Evolutionary conservation across 2,113 vertebrate genomes (phyloP), one percentile per base, ranked within the genome.

Genomic region (Apteryx owenii): DNA sequence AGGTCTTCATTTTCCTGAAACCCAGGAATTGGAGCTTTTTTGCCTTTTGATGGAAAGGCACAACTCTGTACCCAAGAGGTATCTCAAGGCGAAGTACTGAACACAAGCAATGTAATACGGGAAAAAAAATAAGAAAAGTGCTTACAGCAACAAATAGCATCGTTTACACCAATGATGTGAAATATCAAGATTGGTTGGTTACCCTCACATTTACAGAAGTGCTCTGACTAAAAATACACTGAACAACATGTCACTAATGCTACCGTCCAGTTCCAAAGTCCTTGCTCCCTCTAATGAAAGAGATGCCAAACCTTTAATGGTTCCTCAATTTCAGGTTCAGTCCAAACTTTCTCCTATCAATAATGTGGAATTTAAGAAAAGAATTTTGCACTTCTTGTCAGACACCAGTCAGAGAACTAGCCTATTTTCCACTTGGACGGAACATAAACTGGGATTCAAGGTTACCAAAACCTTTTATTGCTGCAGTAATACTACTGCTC

Each of bases 391-490:
- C 85, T 94, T 95, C 87, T 90, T 18, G 33, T 64, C 90, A 61
- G 44, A 21, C 29, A 81, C 87, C 17, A 2, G 14, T 42, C 70
- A 62, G n/a, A 83, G 95, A 97, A 85, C 88, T 23, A 86, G 69
- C 82, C 82, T 65, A 65, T 78, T 14, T 89, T 92, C 85, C 95
- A 11, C 66, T 14, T 97, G 88, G 98, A 95, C 93, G 58, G 97
- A 94, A 97, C 92, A 93, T 64, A 75, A 96, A 94, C 96, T 91
- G 78, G 91, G 93, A 78, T 94, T 97, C 89, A 97, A 96, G 96
- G 96, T 81, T 70, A 56, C 73, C 48, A 89, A 97, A 95, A 94
- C 95, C 93, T 97, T 94, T 97, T 96, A 95, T 91, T 96, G 97
- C 97, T 98, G 96, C 95, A 89, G 96, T 75, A 64, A 66, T 44